phyloP scores from a whole-genome alignment of 2,888 invertebrate species.

The Anagyrus pseudococci region DNA sequence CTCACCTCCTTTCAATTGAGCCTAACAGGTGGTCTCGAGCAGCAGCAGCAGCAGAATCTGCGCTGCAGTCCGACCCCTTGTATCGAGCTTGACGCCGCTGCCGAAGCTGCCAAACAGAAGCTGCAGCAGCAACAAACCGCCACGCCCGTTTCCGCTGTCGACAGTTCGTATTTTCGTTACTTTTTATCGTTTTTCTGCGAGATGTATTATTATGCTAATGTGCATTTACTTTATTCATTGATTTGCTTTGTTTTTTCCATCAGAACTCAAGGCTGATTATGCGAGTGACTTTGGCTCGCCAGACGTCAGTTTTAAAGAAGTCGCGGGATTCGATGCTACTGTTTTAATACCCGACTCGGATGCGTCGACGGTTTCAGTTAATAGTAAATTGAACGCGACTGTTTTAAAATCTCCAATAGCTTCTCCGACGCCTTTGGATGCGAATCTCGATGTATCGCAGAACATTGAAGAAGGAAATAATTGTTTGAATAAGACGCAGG shows the following conservation, averaged over 20 bases:
- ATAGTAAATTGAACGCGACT: not conserved
- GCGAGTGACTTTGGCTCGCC: not conserved
- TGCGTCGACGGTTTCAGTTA: not conserved
- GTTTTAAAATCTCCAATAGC: not conserved
- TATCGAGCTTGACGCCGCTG: conserved; percentile 20
- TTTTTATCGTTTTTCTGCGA: too few species aligned
- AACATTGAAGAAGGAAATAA: too few species aligned
- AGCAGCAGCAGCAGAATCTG: not conserved
- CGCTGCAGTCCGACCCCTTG: conserved; percentile 16
- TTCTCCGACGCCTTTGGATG: too few species aligned
- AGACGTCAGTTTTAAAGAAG: conserved; percentile 9
- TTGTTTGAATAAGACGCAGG: too few species aligned
- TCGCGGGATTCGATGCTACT: conserved; percentile 27
- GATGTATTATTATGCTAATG: too few species aligned
- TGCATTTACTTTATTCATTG: too few species aligned
- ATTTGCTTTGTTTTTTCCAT: too few species aligned
- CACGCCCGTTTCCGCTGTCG: not conserved
- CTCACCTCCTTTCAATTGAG: conserved; percentile 8
- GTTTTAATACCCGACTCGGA: not conserved
- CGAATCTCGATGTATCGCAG: not conserved
- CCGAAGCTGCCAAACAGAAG: not conserved
- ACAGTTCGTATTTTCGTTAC: too few species aligned
- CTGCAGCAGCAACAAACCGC: not conserved
- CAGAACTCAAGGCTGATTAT: too few species aligned
- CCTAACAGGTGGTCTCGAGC: not conserved